These are phyloP conservation scores for Latrodectus elegans DNA, from an alignment of 2,888 invertebrate genomes.

Conservation along the genomic window DNA sequence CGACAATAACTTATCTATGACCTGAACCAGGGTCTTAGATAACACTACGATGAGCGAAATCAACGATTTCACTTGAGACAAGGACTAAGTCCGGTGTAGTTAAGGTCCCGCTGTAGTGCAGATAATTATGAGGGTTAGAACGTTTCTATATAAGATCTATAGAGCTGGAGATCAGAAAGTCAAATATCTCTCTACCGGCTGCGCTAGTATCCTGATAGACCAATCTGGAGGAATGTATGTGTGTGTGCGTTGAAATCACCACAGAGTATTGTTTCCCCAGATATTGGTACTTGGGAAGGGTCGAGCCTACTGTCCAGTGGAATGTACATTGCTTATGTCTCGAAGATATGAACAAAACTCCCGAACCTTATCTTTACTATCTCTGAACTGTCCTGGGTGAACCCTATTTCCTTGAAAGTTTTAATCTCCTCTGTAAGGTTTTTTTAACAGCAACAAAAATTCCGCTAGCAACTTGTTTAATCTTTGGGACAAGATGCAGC, in stretches of 20 bases:
- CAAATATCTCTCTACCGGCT: slow-evolving; percentile 3
- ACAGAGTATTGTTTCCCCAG: slow-evolving; percentile 11
- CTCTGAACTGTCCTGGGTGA: too few species aligned
- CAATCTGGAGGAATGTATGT: slow-evolving; percentile 12
- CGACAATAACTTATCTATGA: too few species aligned
- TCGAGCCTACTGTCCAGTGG: slow-evolving; percentile 3
- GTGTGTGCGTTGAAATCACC: slow-evolving; percentile 33
- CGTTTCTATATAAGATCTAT: slow-evolving; percentile 1
- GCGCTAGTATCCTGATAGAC: slow-evolving; percentile 15
- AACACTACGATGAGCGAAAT: background rate
- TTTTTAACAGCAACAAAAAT: too few species aligned
- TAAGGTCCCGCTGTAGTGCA: background rate
- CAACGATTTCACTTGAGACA: slow-evolving; percentile 1
- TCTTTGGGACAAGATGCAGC: too few species aligned
- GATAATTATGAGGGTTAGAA: slow-evolving; percentile 4
- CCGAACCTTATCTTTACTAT: background rate
- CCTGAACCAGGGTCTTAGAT: too few species aligned
- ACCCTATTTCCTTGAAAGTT: too few species aligned
- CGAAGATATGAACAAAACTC: background rate
- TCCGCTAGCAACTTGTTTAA: too few species aligned
- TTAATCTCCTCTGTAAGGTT: too few species aligned
- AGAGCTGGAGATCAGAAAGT: slow-evolving; percentile 4
- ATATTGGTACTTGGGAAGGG: background rate
- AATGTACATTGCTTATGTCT: background rate
- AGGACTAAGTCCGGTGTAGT: background rate